Evolutionary conservation across 1,140 invertebrate species (phyloP).

Genomic region (Aphelenchoides avenae): DNA sequence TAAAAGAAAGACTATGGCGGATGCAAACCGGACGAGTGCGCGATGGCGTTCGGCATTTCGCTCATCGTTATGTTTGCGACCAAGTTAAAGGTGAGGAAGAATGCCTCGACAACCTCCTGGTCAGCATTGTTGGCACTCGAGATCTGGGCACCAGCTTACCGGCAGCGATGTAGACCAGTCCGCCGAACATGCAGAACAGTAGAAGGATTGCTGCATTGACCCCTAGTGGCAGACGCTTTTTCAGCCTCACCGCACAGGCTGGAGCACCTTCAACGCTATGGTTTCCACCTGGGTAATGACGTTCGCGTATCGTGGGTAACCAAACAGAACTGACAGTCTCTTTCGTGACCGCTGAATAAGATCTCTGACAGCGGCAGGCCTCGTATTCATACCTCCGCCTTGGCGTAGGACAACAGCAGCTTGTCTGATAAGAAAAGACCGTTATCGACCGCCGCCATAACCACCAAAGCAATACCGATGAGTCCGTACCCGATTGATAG

Average conservation of each 20-base stretch:
- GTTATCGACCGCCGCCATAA: slow-evolving; percentile 61
- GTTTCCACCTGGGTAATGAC: slow-evolving; percentile 46
- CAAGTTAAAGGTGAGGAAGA: slow-evolving; percentile 57
- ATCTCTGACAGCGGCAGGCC: too few species aligned
- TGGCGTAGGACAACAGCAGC: slow-evolving; percentile 48
- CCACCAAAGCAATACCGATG: slow-evolving; percentile 62
- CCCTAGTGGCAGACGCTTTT: slow-evolving; percentile 52
- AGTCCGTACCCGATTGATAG: slow-evolving; percentile 62
- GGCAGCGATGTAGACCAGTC: slow-evolving; percentile 56
- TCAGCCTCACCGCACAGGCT: too few species aligned
- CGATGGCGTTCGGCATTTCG: too few species aligned
- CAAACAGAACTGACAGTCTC: slow-evolving; percentile 14
- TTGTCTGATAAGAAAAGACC: slow-evolving; percentile 57
- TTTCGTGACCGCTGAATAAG: slow-evolving; percentile 25
- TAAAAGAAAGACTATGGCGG: too few species aligned
- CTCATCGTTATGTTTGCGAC: slow-evolving; percentile 58
- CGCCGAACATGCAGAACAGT: slow-evolving; percentile 58
- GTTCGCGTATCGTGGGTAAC: slow-evolving; percentile 20
- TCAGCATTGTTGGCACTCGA: too few species aligned
- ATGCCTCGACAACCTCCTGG: slow-evolving; percentile 39
- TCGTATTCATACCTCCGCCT: slow-evolving; percentile 32
- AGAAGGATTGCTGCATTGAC: slow-evolving; percentile 57
- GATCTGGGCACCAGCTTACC: too few species aligned
- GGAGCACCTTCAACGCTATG: slow-evolving; percentile 43
- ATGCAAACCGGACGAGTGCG: too few species aligned